Percentiles rank a stretch among this genome's conserved stretches.
These are phyloP conservation scores for Diorhabda sublineata DNA, from an alignment of 1,140 invertebrate species.

Conservation along the genomic window DNA sequence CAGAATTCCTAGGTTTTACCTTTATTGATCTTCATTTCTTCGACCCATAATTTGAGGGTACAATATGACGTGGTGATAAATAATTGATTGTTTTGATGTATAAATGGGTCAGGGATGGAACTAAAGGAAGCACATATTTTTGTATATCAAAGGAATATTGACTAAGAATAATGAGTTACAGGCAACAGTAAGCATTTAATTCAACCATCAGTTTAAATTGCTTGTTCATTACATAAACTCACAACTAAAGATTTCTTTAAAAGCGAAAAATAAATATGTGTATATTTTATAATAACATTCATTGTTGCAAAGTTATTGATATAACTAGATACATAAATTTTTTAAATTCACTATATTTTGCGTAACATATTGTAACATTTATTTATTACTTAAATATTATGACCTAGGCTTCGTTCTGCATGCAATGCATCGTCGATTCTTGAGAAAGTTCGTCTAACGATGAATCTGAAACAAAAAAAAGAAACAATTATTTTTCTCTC, in stretches of 20 bases:
- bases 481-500: constrained; percentile 21
- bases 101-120: too few relatives aligned
- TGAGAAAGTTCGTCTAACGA: constrained; percentile 77
- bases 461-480: constrained; percentile 61
- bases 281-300: constrained; percentile 6
- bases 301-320: constrained; percentile 13
- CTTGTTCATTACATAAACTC: constrained; percentile 12
- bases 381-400: constrained; percentile 6
- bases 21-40: too few relatives aligned
- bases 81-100: too few relatives aligned
- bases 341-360: constrained; percentile 1
- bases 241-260: constrained; percentile 4
- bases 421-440: constrained; percentile 73
- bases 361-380: constrained; percentile 7
- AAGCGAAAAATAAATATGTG: constrained; percentile 12
- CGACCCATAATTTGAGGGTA: too few relatives aligned
- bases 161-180: background rate
- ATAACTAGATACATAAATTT: constrained; percentile 9
- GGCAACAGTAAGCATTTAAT: constrained; percentile 13
- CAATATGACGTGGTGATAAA: too few relatives aligned
- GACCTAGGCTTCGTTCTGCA: constrained; percentile 68
- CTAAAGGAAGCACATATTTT: too few relatives aligned
- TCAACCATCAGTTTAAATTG: constrained; percentile 10
- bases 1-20: too few relatives aligned
- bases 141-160: too few relatives aligned